These are phyloP conservation scores for Hypothenemus hampei DNA, from an alignment of 1,140 invertebrate species.

Conservation along the genomic window DNA sequence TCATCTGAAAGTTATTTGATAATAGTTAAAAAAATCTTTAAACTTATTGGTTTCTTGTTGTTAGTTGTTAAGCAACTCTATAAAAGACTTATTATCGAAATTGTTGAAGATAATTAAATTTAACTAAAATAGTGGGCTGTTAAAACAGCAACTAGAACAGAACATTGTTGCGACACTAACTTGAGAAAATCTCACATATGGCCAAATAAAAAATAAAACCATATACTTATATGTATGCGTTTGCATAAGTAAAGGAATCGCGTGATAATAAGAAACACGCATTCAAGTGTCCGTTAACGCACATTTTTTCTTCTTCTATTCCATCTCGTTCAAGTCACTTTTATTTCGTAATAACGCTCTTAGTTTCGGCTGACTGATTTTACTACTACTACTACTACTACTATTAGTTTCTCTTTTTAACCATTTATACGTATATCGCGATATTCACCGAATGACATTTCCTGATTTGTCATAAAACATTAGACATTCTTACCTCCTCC, in stretches of 20 bases:
- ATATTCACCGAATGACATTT: not conserved
- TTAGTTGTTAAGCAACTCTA: too few species aligned
- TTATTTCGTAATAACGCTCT: slow-evolving; percentile 11
- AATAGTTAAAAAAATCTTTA: too few species aligned
- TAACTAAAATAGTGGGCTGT: too few species aligned
- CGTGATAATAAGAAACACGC: slow-evolving; percentile 6
- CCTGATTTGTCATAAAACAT: too few species aligned
- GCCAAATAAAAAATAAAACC: not conserved
- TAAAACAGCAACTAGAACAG: slow-evolving; percentile 21
- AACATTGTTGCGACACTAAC: slow-evolving; percentile 4
- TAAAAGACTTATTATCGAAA: too few species aligned
- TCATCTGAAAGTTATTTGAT: slow-evolving; percentile 13
- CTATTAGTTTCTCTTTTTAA: slow-evolving; percentile 13
- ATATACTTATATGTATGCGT: too few species aligned
- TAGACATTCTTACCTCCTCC: too few species aligned
- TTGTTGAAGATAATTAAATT: too few species aligned
- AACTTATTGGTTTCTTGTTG: too few species aligned
- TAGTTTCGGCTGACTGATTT: not conserved
- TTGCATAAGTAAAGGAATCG: slow-evolving; percentile 15
- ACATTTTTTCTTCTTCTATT: too few species aligned
- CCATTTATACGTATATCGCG: not conserved
- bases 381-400: too few species aligned
- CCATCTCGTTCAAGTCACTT: not conserved
- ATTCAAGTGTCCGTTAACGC: slow-evolving; percentile 2
- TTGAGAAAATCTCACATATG: not conserved